Percentiles rank a stretch among this genome's conserved stretches.
Conservation (phyloP, 2,888 invertebrate species). For the Rhamphomyia laevipes region DNA sequence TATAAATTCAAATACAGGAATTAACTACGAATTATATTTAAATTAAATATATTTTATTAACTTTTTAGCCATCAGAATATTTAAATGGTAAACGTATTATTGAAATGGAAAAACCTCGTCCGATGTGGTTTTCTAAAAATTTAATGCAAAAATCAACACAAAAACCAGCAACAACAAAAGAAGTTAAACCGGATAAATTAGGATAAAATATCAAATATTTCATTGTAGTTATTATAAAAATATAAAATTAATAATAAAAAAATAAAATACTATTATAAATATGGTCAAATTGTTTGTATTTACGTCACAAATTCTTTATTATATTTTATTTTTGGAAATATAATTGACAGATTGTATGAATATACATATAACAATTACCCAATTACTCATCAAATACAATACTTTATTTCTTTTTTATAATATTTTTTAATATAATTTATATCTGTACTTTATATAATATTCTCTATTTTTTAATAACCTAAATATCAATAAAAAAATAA, state of each 20-base stretch:
- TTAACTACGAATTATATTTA: background rate
- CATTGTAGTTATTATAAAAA: background rate
- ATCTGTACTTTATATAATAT: too few relatives aligned
- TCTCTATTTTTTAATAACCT: too few relatives aligned
- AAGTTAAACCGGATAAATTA: slow-evolving; percentile 61
- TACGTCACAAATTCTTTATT: too few relatives aligned
- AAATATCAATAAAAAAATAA: background rate
- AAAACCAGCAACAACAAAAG: slow-evolving; percentile 53
- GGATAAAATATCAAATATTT: slow-evolving; percentile 39
- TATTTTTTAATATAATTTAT: too few relatives aligned
- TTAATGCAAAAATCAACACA: slow-evolving; percentile 68
- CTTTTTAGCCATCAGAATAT: slow-evolving; percentile 43
- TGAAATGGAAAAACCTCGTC: slow-evolving; percentile 74
- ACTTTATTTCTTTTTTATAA: too few relatives aligned
- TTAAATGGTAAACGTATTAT: slow-evolving; percentile 66
- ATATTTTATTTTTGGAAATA: too few relatives aligned
- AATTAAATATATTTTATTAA: background rate
- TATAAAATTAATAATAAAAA: background rate
- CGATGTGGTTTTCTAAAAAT: slow-evolving; percentile 80
- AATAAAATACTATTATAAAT: background rate
- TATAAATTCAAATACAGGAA: too few relatives aligned
- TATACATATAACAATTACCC: too few relatives aligned
- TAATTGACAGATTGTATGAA: too few relatives aligned
- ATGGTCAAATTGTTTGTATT: too few relatives aligned
- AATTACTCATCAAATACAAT: too few relatives aligned